These are phyloP conservation scores for Deroptyus accipitrinus DNA, from an alignment of 2,113 vertebrate genomes.

Conservation along the genomic window DNA sequence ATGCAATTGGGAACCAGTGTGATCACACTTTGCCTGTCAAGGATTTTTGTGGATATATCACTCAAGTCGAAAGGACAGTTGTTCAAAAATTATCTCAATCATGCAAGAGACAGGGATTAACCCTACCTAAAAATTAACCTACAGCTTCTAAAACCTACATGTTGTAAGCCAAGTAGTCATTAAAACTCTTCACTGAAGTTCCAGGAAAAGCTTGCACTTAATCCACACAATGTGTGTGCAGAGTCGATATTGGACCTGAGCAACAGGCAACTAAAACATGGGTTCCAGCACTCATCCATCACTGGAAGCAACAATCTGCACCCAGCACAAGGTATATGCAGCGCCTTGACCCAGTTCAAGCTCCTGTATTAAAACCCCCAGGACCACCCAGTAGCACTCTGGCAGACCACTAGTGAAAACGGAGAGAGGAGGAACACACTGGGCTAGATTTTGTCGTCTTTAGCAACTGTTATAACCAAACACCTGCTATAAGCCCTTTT, in stretches of 20 bases:
- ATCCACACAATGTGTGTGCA: neutral
- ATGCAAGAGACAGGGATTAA: neutral
- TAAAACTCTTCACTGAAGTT: neutral
- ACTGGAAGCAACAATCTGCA: neutral
- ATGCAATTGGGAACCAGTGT: neutral
- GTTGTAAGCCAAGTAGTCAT: neutral
- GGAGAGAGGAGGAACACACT: neutral
- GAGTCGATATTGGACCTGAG: neutral
- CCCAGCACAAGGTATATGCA: neutral
- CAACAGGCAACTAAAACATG: neutral
- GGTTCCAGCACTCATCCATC: neutral
- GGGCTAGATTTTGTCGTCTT: neutral
- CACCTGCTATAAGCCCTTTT: neutral
- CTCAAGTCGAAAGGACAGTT: neutral
- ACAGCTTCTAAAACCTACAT: neutral
- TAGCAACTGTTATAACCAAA: neutral
- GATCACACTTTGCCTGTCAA: neutral
- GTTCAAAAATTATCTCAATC: neutral
- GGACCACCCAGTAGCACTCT: neutral
- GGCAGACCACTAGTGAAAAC: neutral
- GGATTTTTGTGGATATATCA: neutral
- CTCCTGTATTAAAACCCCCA: neutral
- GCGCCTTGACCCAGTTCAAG: neutral
- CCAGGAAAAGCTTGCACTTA: neutral
- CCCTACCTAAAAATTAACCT: neutral